These are phyloP conservation scores for Fragum whitleyi DNA, from an alignment of 2,888 invertebrate species.

Conservation along the genomic window DNA sequence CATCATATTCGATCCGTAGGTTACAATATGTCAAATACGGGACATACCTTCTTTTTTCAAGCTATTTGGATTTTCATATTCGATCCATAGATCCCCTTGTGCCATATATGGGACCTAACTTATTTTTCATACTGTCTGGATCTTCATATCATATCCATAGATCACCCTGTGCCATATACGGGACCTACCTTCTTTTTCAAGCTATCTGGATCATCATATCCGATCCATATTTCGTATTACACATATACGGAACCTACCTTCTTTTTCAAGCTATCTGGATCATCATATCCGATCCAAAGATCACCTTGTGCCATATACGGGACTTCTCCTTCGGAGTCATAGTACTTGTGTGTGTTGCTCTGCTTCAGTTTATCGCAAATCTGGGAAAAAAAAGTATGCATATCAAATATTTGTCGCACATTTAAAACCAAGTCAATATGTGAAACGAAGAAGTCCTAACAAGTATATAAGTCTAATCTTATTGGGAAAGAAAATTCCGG, in stretches of 20 bases:
- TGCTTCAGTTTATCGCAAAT: constrained; percentile 68
- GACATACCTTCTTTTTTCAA: constrained; percentile 75
- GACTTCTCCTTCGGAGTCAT: constrained; percentile 84
- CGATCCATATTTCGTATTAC: constrained; percentile 74
- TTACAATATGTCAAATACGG: constrained; percentile 88
- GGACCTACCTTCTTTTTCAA: constrained; percentile 73
- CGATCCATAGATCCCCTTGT: constrained; percentile 74
- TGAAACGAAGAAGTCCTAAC: too few relatives aligned
- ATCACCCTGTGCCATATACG: constrained; percentile 63
- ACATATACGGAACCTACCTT: constrained; percentile 88
- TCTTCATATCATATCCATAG: constrained; percentile 80
- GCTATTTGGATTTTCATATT: constrained; percentile 77
- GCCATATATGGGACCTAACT: constrained; percentile 88
- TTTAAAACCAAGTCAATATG: not conserved
- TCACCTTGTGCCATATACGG: constrained; percentile 88
- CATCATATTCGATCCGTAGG: constrained; percentile 79
- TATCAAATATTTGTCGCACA: too few relatives aligned
- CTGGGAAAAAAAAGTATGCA: constrained; percentile 85
- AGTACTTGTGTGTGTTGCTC: constrained; percentile 63
- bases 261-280: constrained; percentile 69
- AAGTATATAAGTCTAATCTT: too few relatives aligned
- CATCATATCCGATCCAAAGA: constrained; percentile 79
- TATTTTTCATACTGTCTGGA: constrained; percentile 70
- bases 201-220: constrained; percentile 77
- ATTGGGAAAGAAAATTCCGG: too few relatives aligned